A percentile compares a stretch with the other conserved stretches of the same genome.
phyloP scores from a whole-genome alignment of 2,113 vertebrate genomes.

The Pogona vitticeps region DNA sequence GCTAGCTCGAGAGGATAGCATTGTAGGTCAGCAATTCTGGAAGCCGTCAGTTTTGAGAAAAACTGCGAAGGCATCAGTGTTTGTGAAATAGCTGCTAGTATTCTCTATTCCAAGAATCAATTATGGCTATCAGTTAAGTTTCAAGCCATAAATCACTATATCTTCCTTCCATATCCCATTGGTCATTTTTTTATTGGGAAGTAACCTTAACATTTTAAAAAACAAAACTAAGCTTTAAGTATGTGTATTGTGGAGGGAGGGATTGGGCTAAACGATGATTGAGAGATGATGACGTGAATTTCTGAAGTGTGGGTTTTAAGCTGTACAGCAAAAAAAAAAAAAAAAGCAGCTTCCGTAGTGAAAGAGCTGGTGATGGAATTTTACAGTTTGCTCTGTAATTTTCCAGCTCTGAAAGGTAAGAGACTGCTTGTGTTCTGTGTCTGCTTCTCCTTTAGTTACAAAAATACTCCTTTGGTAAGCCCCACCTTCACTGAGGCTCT shows the following conservation, averaged over 20 bases:
- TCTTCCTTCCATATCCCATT: neutral
- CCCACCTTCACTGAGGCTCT: constrained; percentile 46
- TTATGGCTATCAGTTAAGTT: constrained; percentile 22
- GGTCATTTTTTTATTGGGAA: neutral
- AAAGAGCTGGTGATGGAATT: constrained; percentile 57
- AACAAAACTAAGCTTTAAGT: too few species aligned
- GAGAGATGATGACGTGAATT: neutral
- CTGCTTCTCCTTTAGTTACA: constrained; percentile 26
- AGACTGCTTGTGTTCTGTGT: constrained; percentile 43
- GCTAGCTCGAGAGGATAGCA: neutral
- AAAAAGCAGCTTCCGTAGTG: constrained; percentile 26
- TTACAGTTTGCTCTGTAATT: constrained; percentile 63
- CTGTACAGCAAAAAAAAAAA: neutral
- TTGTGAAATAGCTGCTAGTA: neutral
- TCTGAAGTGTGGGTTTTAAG: neutral
- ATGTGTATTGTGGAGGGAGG: too few species aligned
- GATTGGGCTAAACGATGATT: too few species aligned
- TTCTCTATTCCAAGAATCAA: neutral
- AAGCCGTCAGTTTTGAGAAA: neutral
- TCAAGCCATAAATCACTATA: rapidly evolving
- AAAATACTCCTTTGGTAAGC: constrained; percentile 47
- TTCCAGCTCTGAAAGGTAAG: constrained; percentile 61
- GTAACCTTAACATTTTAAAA: neutral
- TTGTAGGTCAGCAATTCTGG: neutral
- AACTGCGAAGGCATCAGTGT: neutral